phyloP scores from a whole-genome alignment of 2,888 invertebrate genomes.

The Cosmia trapezina region DNA sequence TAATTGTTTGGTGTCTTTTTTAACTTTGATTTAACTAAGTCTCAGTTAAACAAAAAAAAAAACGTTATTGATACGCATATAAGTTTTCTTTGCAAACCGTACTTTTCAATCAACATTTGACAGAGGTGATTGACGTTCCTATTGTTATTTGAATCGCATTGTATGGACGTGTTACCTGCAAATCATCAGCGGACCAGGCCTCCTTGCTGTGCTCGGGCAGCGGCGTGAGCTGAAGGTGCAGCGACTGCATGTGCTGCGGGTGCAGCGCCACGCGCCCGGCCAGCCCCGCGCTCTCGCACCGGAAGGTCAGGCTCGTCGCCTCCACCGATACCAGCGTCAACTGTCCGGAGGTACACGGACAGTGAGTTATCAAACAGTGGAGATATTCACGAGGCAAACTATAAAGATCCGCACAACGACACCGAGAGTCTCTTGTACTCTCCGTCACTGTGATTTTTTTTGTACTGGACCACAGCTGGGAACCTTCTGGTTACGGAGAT shows the following conservation, averaged over 20 bases:
- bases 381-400: not conserved
- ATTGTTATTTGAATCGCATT: no score
- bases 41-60: no score
- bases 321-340: slow-evolving; percentile 94
- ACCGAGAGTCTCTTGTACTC: no score
- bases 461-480: no score
- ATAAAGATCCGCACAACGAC: not conserved
- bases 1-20: no score
- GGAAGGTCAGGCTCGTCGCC: slow-evolving; percentile 97
- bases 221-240: slow-evolving; percentile 94
- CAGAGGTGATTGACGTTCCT: no score
- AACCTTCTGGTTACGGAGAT: no score
- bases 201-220: slow-evolving; percentile 96
- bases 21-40: no score
- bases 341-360: slow-evolving; percentile 77
- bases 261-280: slow-evolving; percentile 97
- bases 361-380: not conserved
- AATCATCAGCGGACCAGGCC: slow-evolving; percentile 96
- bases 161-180: slow-evolving; percentile 90
- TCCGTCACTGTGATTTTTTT: no score
- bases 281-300: slow-evolving; percentile 94
- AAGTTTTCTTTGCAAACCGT: no score
- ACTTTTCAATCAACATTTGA: no score
- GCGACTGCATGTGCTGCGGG: slow-evolving; percentile 96
- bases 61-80: no score